Conservation (phyloP, 1,140 invertebrate genomes). For the Harpegnathos saltator region DNA sequence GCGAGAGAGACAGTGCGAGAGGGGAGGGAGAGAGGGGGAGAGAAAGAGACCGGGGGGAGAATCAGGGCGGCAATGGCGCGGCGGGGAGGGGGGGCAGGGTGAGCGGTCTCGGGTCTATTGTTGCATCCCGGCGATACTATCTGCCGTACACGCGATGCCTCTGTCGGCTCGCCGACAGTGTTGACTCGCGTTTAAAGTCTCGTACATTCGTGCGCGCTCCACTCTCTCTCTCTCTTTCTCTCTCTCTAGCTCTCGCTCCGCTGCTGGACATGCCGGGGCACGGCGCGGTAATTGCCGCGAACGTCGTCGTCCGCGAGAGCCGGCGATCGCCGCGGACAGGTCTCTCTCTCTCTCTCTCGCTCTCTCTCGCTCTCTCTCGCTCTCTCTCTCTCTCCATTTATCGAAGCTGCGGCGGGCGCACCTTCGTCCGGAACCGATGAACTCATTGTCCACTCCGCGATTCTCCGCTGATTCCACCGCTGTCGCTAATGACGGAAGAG, state of each 20-base stretch:
- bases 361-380: too few relatives aligned
- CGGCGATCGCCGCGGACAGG: constrained; percentile 61
- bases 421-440: constrained; percentile 72
- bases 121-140: constrained; percentile 73
- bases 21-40: constrained; percentile 19
- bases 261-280: constrained; percentile 28
- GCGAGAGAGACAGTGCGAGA: constrained; percentile 19
- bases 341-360: too few relatives aligned
- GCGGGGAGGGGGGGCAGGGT: not conserved
- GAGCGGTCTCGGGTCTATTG: constrained; percentile 69
- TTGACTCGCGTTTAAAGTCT: constrained; percentile 67
- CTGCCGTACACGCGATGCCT: constrained; percentile 75
- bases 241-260: not conserved
- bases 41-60: constrained; percentile 9
- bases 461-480: constrained; percentile 25
- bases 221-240: constrained; percentile 29
- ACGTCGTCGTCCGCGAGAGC: constrained; percentile 51
- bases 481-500: constrained; percentile 54
- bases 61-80: not conserved
- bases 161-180: constrained; percentile 70
- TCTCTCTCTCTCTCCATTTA: too few relatives aligned
- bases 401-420: constrained; percentile 59
- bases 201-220: constrained; percentile 56
- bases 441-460: constrained; percentile 59
- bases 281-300: constrained; percentile 73